Conservation (phyloP, 2,888 invertebrate species). For the Scaptomyza parva region DNA sequence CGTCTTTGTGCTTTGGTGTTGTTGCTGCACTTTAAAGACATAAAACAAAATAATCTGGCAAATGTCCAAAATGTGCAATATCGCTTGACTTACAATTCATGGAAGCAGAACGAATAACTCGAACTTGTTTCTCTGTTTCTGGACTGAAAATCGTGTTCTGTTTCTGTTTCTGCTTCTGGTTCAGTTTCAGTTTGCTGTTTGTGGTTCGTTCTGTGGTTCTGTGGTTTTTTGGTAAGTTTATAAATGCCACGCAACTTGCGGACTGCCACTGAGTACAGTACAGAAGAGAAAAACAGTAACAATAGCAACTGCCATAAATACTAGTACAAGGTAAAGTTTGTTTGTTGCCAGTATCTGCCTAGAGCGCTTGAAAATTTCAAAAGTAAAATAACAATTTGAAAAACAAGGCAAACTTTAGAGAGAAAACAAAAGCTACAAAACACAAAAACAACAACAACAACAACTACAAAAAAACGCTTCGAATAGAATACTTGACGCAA, state of each 20-base stretch:
- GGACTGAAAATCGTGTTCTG: slow-evolving; percentile 4
- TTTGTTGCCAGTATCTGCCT: slow-evolving; percentile 61
- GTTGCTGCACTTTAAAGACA: slow-evolving; percentile 12
- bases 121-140: slow-evolving; percentile 15
- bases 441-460: neutral
- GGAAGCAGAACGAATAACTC: slow-evolving; percentile 2
- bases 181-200: too few relatives aligned
- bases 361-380: slow-evolving; percentile 62
- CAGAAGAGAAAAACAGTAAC: slow-evolving; percentile 21
- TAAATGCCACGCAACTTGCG: slow-evolving; percentile 58
- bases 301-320: slow-evolving; percentile 72
- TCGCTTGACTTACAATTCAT: slow-evolving; percentile 17
- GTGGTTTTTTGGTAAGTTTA: slow-evolving; percentile 41
- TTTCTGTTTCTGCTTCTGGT: neutral
- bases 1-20: too few relatives aligned
- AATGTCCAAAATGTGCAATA: slow-evolving; percentile 37
- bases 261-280: slow-evolving; percentile 5
- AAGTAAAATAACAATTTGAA: slow-evolving; percentile 77
- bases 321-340: slow-evolving; percentile 62
- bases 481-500: slow-evolving; percentile 60
- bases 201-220: slow-evolving; percentile 11
- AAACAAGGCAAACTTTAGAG: slow-evolving; percentile 64
- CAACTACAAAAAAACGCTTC: slow-evolving; percentile 44
- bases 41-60: slow-evolving; percentile 52
- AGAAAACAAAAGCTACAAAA: slow-evolving; percentile 5